phyloP scores from a whole-genome alignment of 2,113 vertebrate species.

The Formicarius rufipectus region DNA sequence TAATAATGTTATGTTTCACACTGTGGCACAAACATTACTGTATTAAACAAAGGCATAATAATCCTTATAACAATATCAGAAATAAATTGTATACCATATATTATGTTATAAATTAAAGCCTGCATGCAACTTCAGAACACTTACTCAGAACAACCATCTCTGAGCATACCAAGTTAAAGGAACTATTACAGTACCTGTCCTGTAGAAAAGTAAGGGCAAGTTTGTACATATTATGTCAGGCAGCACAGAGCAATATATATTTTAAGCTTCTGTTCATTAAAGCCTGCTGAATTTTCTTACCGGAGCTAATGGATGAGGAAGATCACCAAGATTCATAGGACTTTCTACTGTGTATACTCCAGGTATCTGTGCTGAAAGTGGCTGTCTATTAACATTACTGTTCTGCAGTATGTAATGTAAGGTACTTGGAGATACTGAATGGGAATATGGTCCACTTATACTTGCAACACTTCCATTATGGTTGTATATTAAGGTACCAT shows the following conservation, averaged over 20 bases:
- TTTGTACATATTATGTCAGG: neutral
- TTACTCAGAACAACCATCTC: neutral
- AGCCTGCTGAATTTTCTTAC: constrained; percentile 46
- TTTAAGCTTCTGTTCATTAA: neutral
- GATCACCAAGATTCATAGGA: neutral
- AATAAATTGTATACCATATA: neutral
- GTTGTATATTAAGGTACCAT: constrained; percentile 82
- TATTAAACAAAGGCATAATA: neutral
- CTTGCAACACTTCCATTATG: constrained; percentile 74
- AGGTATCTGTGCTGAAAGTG: constrained; percentile 25
- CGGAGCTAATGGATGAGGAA: constrained; percentile 5
- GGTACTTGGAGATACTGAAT: constrained; percentile 25
- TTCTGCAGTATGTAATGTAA: constrained; percentile 12
- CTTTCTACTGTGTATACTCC: constrained; percentile 21
- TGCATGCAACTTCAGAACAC: neutral
- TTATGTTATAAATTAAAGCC: neutral
- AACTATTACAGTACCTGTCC: neutral
- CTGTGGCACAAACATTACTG: neutral
- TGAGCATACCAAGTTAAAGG: neutral
- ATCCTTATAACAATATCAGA: neutral
- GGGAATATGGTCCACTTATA: constrained; percentile 33
- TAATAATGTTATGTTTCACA: neutral
- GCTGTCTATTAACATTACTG: neutral
- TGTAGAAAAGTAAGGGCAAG: neutral
- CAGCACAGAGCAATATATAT: neutral